Conservation (phyloP, 2,113 vertebrate genomes). For the Paratilapia polleni region DNA sequence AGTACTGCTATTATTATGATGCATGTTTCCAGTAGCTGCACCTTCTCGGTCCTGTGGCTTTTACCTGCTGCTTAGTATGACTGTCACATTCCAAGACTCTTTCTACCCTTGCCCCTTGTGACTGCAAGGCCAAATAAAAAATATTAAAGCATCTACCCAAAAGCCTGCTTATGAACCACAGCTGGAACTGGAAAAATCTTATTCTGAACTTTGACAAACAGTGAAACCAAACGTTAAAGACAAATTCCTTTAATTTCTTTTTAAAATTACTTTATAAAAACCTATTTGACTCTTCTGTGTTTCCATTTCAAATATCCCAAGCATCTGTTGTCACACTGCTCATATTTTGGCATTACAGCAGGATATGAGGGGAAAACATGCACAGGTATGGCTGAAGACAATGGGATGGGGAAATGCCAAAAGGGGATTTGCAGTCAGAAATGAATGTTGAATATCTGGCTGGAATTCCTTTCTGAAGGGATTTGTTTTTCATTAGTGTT, state of each 20-base stretch:
- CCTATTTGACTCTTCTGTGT: not conserved
- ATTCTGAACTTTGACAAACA: not conserved
- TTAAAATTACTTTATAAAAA: constrained; percentile 14
- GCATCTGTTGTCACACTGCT: not conserved
- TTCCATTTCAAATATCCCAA: not conserved
- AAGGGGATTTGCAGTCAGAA: constrained; percentile 36
- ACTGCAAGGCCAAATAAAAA: constrained; percentile 27
- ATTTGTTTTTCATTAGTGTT: constrained; percentile 60
- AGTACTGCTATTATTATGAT: constrained; percentile 39
- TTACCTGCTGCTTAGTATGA: constrained; percentile 61
- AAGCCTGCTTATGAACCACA: constrained; percentile 13
- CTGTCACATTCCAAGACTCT: constrained; percentile 36
- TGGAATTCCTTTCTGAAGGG: constrained; percentile 20
- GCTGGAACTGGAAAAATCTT: not conserved
- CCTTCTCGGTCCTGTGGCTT: constrained; percentile 33
- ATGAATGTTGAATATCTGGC: constrained; percentile 31
- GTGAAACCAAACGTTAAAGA: not conserved
- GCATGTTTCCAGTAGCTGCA: constrained; percentile 45
- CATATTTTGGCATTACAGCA: constrained; percentile 11
- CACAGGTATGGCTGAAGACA: constrained; percentile 33
- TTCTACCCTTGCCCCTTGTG: constrained; percentile 19
- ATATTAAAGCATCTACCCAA: constrained; percentile 26
- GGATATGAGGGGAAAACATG: constrained; percentile 5
- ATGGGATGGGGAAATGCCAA: constrained; percentile 26
- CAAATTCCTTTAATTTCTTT: not conserved